A percentile compares a stretch with the other conserved stretches of the same genome.
These are phyloP conservation scores for Notamacropus eugenii DNA, from an alignment of 2,797 vertebrate genomes.

Conservation along the genomic window DNA sequence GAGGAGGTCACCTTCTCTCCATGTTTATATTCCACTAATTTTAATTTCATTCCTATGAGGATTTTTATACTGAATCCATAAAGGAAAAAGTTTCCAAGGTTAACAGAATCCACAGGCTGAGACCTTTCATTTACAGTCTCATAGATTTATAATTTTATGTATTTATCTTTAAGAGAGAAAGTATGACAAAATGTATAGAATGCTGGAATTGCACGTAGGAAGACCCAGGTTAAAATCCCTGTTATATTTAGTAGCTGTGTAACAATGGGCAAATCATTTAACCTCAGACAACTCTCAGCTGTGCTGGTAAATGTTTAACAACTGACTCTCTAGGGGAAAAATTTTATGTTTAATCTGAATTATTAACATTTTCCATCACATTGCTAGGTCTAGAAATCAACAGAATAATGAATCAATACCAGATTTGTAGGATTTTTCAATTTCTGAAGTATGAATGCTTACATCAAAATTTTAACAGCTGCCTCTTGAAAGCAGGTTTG, in stretches of 20 bases:
- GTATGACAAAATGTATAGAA: background rate
- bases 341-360: background rate
- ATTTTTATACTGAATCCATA: slow-evolving; percentile 15
- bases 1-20: slow-evolving; percentile 42
- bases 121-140: slow-evolving; percentile 38
- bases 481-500: background rate
- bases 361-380: background rate
- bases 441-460: background rate
- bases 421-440: background rate
- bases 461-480: background rate
- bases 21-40: slow-evolving; percentile 56
- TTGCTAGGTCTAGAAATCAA: background rate
- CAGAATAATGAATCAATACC: background rate
- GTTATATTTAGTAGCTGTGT: background rate
- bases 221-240: background rate
- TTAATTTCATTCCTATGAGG: slow-evolving; percentile 57
- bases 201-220: background rate
- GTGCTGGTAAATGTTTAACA: background rate
- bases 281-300: background rate
- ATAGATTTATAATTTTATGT: background rate
- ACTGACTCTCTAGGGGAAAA: background rate
- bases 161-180: background rate
- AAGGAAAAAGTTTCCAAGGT: slow-evolving; percentile 56
- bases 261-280: background rate
- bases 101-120: slow-evolving; percentile 55